A percentile compares a stretch with the other conserved stretches of the same genome.
These are phyloP conservation scores for Heterodera filipjevi DNA, from an alignment of 2,888 invertebrate genomes.

Conservation along the genomic window DNA sequence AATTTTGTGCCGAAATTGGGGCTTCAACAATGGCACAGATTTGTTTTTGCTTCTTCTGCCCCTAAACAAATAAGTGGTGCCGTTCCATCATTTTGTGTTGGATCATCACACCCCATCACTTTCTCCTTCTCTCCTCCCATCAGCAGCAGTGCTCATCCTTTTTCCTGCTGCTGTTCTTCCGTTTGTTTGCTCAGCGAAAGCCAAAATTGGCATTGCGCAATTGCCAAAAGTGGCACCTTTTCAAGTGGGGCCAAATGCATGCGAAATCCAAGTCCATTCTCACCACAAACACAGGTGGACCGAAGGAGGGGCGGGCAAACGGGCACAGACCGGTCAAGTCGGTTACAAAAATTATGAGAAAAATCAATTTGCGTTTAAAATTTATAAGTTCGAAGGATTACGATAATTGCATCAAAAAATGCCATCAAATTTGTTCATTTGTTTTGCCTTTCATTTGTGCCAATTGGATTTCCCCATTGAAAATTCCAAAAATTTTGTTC, in stretches of 20 bases:
- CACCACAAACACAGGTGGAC: neutral
- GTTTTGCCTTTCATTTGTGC: neutral
- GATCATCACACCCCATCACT: neutral
- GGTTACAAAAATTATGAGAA: neutral
- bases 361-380: too few species aligned
- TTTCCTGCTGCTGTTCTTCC: neutral
- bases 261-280: neutral
- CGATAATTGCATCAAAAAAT: too few species aligned
- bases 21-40: neutral
- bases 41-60: neutral
- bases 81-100: neutral
- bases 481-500: slow-evolving; percentile 7
- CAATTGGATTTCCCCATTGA: neutral
- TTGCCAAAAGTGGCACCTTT: slow-evolving; percentile 9
- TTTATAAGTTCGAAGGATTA: too few species aligned
- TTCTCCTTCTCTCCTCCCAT: too few species aligned
- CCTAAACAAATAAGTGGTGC: neutral
- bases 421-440: neutral
- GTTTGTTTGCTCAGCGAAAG: neutral
- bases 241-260: slow-evolving; percentile 5
- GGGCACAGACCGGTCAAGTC: neutral
- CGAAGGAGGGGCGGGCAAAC: neutral
- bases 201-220: neutral
- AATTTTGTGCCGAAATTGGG: neutral
- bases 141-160: too few species aligned